Conservation (phyloP, 2,888 invertebrate species). For the Epirrhoe tristata region DNA sequence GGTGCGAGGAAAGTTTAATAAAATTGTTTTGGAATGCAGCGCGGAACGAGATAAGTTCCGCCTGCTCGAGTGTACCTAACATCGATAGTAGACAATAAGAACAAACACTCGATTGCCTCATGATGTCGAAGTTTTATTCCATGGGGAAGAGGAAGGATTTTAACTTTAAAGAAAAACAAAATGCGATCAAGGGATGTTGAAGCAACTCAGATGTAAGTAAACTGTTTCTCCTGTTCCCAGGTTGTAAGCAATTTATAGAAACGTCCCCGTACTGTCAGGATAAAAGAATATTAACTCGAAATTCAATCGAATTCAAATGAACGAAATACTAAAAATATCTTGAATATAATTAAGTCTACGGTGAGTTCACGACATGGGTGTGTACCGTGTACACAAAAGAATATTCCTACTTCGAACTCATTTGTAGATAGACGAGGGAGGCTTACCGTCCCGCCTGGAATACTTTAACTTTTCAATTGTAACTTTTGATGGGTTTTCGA, state of each 20-base stretch:
- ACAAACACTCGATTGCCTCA: slow-evolving; percentile 41
- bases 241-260: slow-evolving; percentile 1
- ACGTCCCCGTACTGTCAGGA: slow-evolving; percentile 20
- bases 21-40: slow-evolving; percentile 80
- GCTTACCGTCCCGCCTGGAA: slow-evolving; percentile 77
- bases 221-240: slow-evolving; percentile 5
- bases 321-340: slow-evolving; percentile 52
- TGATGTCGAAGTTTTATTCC: slow-evolving; percentile 33
- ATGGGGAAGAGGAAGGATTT: slow-evolving; percentile 25
- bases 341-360: slow-evolving; percentile 58
- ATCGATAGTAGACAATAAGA: slow-evolving; percentile 65
- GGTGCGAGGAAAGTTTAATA: slow-evolving; percentile 75
- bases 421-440: slow-evolving; percentile 78
- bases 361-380: slow-evolving; percentile 58
- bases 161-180: slow-evolving; percentile 32
- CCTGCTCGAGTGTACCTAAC: slow-evolving; percentile 60
- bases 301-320: slow-evolving; percentile 48
- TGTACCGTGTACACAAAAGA: slow-evolving; percentile 68
- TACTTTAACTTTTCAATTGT: slow-evolving; percentile 86
- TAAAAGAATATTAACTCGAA: slow-evolving; percentile 45
- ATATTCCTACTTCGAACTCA: slow-evolving; percentile 79
- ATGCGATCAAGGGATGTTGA: slow-evolving; percentile 14
- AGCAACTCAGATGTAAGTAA: slow-evolving; percentile 10
- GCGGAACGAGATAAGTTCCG: slow-evolving; percentile 72
- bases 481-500: slow-evolving; percentile 86